Base-by-base conservation (phyloP, 2,888 invertebrate species). In the Athalia rosae region DNA sequence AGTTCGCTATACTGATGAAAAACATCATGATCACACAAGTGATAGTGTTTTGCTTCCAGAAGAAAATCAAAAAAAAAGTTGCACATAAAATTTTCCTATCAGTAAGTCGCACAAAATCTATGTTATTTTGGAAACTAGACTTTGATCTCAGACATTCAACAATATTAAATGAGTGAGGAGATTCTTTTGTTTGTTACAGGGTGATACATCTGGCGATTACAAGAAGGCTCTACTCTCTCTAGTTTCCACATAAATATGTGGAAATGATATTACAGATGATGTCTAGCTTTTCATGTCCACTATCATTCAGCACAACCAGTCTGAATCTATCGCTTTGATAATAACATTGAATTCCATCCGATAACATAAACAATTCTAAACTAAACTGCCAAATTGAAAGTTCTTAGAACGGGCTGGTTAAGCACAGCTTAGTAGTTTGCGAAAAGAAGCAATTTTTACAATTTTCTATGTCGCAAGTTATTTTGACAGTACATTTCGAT, bases 201-300 rank as follows among this genome's bases (percentile, higher is more conserved):
- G 94, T 88, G 97, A 97, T 92, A 97, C 97, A 83, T 96, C 96
- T 88, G 97, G 97, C 87, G 96, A 97, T 93, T 98, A 97, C 94
- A 97, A 95, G 93, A 95, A 95, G 92, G 94, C 96, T 88, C 94
- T 98, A 89, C 93, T 97, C 91, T 95, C 96, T 87, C 92, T 97
- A 90, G 93, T 96, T 91, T 95, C 94, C 90, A 94, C 94, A 89
- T 90, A 87, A 87, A 78, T 79, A 67, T 78, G 6, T 78, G 67
- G 9, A 62, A 63, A 63, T 6, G 50, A 45, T 13, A 48, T 48
- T 41, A 3, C 3, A 7, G 48, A 15, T 4, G 41, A 15, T 28
- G 50, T 61, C 48, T 41, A 61, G 61, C 61, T 62, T 74, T 74
- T 13, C 56, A 48, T 61, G 74, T 74, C 15, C 50, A 62, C 61